A percentile compares a stretch with the other conserved stretches of the same genome.
phyloP scores from a whole-genome alignment of 2,888 invertebrate genomes.

The Colletes collaris region DNA sequence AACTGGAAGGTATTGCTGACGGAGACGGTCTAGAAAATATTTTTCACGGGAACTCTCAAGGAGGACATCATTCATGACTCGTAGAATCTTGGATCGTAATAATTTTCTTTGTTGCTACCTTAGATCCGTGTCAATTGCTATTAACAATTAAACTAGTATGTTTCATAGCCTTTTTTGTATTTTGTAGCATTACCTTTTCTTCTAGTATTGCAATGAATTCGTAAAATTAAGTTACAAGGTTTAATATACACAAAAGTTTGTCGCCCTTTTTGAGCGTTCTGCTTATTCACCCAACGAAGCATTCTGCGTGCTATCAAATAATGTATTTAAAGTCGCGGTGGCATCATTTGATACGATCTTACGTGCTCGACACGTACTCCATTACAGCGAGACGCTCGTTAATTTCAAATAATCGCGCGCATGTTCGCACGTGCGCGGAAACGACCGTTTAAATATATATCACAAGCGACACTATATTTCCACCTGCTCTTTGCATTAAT shows the following conservation, averaged over 20 bases:
- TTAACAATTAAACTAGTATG: not conserved
- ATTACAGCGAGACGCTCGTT: constrained; percentile 47
- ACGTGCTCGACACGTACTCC: constrained; percentile 32
- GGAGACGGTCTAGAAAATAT: constrained; percentile 24
- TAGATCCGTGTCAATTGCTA: not conserved
- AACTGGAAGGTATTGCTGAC: constrained; percentile 17
- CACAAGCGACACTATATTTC: constrained; percentile 33
- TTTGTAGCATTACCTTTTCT: too few relatives aligned
- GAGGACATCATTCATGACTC: constrained; percentile 12
- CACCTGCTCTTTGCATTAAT: constrained; percentile 47
- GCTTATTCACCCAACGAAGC: not conserved
- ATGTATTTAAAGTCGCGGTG: constrained; percentile 32
- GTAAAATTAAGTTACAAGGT: too few relatives aligned
- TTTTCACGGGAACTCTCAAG: constrained; percentile 28
- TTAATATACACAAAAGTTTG: too few relatives aligned
- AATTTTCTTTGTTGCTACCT: not conserved
- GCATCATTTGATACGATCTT: constrained; percentile 50
- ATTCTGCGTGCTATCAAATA: constrained; percentile 14
- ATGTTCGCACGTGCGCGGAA: constrained; percentile 59
- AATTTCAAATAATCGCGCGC: constrained; percentile 59
- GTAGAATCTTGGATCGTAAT: not conserved
- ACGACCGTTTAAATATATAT: constrained; percentile 55
- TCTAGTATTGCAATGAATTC: too few relatives aligned
- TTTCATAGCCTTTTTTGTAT: too few relatives aligned
- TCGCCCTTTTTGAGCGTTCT: not conserved